phyloP scores from a whole-genome alignment of 2,113 vertebrate species.

The Mustelus asterias region DNA sequence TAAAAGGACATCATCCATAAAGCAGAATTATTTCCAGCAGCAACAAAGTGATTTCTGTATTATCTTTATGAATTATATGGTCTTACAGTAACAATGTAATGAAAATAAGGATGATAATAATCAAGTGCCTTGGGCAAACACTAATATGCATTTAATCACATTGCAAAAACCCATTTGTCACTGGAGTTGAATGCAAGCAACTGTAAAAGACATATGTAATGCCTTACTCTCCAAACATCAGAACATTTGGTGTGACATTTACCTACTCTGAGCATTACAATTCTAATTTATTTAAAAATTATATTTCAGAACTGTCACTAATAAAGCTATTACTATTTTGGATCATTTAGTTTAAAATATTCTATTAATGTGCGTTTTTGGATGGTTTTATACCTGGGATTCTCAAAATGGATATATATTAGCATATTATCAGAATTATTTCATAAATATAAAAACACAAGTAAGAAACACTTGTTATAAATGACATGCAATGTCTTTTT shows the following conservation, averaged over 20 bases:
- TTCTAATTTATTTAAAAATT: neutral
- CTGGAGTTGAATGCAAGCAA: conserved; percentile 66
- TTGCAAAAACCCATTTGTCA: conserved; percentile 72
- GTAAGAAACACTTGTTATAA: neutral
- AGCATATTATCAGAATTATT: neutral
- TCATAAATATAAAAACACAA: neutral
- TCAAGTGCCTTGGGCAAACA: conserved; percentile 74
- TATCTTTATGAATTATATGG: conserved; percentile 78
- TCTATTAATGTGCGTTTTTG: neutral
- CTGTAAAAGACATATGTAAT: conserved; percentile 20
- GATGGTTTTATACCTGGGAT: neutral
- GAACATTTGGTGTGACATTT: conserved; percentile 8
- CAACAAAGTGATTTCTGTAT: conserved; percentile 77
- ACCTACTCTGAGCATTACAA: neutral
- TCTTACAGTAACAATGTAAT: conserved; percentile 75
- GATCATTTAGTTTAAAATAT: neutral
- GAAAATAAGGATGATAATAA: conserved; percentile 77
- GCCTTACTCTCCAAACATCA: neutral
- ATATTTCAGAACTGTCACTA: conserved; percentile 16
- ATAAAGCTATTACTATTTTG: neutral
- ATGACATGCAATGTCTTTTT: neutral
- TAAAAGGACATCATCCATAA: conserved; percentile 85
- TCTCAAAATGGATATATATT: neutral
- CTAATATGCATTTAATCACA: conserved; percentile 86
- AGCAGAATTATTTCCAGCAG: conserved; percentile 83